Evolutionary conservation across 2,113 vertebrate species (phyloP).

Genomic region (Himantopus leucocephalus): DNA sequence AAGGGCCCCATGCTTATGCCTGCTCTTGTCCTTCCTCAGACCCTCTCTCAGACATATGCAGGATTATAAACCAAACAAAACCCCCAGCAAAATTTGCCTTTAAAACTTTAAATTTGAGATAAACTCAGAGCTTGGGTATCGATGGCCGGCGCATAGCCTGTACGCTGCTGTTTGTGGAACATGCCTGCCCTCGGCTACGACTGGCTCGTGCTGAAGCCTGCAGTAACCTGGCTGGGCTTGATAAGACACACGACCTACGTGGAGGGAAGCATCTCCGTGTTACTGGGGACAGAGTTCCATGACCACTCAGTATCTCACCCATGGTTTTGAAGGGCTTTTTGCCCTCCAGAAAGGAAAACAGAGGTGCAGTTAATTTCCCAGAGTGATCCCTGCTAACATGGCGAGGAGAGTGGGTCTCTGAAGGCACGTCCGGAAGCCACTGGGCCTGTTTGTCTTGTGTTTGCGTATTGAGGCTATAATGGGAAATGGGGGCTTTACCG

Average conservation of each 20-base stretch:
- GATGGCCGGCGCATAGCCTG: neutral
- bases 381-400: too few relatives aligned
- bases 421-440: neutral
- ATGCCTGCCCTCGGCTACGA: neutral
- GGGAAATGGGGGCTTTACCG: neutral
- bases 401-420: neutral
- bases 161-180: neutral
- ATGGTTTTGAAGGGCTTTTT: neutral
- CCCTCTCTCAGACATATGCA: neutral
- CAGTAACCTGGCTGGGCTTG: neutral
- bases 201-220: rapidly evolving
- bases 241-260: neutral
- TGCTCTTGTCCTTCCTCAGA: neutral
- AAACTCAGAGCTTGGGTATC: neutral
- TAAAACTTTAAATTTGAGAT: neutral
- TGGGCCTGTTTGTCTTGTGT: neutral
- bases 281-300: neutral
- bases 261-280: neutral
- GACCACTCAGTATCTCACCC: neutral
- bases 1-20: neutral
- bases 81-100: neutral
- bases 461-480: neutral
- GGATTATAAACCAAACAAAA: neutral
- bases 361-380: too few relatives aligned
- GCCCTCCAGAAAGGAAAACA: neutral